Evolutionary conservation across 37 sponge, comb jelly and placozoan species (phyloP).

Genomic region (Chondrosia reniformis): DNA sequence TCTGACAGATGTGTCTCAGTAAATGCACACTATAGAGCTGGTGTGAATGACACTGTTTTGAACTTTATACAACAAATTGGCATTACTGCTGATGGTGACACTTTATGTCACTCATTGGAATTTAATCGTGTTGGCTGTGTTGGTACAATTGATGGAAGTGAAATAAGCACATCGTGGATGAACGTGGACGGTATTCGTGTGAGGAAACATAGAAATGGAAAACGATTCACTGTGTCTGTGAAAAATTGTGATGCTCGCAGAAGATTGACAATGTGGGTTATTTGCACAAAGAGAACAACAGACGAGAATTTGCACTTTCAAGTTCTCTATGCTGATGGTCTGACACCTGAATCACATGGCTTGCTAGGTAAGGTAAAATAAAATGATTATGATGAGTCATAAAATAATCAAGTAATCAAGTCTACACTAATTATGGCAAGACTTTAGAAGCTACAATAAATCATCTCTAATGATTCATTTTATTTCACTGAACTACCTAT

Average conservation of each 20-base stretch:
- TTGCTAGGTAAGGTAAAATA: slow-evolving; percentile 55
- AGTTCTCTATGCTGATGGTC: slow-evolving; percentile 43
- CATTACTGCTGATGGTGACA: slow-evolving; percentile 29
- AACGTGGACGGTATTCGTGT: slow-evolving; percentile 14
- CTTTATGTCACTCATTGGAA: slow-evolving; percentile 25
- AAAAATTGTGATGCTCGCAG: too few species aligned
- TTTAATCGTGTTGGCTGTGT: slow-evolving; percentile 46
- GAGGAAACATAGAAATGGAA: neutral
- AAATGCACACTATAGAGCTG: neutral
- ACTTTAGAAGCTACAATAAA: too few species aligned
- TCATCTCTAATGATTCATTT: too few species aligned
- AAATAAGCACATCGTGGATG: neutral
- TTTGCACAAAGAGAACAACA: slow-evolving; percentile 24
- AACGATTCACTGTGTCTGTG: too few species aligned
- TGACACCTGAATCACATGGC: slow-evolving; percentile 68
- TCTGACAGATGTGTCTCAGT: slow-evolving; percentile 15
- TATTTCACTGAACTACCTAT: too few species aligned
- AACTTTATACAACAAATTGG: slow-evolving; percentile 58
- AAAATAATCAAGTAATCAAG: too few species aligned
- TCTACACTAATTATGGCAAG: too few species aligned
- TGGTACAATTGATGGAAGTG: slow-evolving; percentile 15
- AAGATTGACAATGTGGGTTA: slow-evolving; percentile 74
- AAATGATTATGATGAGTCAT: too few species aligned
- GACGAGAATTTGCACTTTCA: slow-evolving; percentile 46
- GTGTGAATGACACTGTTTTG: neutral